Conservation (phyloP, 2,113 vertebrate species). For the Columba janthina region DNA sequence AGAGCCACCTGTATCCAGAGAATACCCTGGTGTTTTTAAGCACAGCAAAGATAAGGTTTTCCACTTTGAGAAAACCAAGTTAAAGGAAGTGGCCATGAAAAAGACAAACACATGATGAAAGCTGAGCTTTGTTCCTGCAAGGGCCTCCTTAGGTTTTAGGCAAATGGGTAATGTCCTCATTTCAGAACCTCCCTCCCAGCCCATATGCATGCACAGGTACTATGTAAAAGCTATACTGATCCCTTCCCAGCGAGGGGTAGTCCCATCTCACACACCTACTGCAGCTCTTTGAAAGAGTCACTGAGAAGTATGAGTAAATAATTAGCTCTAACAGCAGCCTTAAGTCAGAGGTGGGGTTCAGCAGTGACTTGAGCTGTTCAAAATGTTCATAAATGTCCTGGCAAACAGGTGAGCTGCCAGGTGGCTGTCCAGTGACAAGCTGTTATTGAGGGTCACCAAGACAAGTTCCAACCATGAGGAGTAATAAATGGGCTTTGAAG, state of each 20-base stretch:
- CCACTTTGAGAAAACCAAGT: background rate
- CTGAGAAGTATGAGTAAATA: background rate
- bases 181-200: background rate
- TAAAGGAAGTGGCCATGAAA: background rate
- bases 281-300: background rate
- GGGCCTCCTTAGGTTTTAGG: background rate
- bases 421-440: background rate
- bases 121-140: background rate
- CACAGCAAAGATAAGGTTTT: background rate
- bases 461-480: background rate
- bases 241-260: background rate
- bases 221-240: background rate
- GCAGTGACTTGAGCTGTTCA: background rate
- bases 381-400: background rate
- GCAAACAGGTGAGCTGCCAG: background rate
- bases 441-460: background rate
- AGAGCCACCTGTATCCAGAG: background rate
- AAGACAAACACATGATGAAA: background rate
- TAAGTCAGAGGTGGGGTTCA: background rate
- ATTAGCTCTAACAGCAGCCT: background rate
- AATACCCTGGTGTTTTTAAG: background rate
- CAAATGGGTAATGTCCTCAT: background rate
- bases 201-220: rapidly evolving
- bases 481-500: background rate
- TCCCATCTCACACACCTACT: background rate